Conservation (phyloP, 64 coral and sea anemone genomes). For the Stichodactyla mertensii region DNA sequence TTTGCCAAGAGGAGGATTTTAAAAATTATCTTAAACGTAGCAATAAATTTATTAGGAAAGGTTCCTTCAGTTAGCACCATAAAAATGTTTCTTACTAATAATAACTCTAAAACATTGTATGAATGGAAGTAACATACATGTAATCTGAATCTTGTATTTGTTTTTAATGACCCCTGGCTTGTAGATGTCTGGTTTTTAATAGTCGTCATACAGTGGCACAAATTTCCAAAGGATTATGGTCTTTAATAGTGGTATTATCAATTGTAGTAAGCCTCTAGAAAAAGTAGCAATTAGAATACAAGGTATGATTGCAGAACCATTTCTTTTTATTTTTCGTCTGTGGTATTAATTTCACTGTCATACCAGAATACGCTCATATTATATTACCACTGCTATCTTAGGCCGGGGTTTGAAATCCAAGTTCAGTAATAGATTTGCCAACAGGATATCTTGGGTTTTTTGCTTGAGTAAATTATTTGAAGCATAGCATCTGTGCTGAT, state of each 20-base stretch:
- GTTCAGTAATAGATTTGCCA: no score
- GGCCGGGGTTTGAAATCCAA: no score
- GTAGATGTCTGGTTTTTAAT: background rate
- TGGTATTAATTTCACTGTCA: background rate
- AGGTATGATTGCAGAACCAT: background rate
- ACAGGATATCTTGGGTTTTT: no score
- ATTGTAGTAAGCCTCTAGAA: background rate
- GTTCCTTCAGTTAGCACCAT: background rate
- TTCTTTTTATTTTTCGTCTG: background rate
- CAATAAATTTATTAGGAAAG: background rate
- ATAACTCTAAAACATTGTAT: background rate
- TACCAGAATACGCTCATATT: background rate
- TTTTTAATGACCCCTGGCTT: background rate
- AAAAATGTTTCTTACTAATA: background rate
- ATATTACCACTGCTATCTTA: no score
- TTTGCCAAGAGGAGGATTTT: background rate
- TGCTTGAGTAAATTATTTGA: no score
- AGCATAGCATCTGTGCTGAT: no score
- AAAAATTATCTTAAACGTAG: background rate
- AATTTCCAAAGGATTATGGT: background rate
- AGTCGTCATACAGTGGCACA: background rate
- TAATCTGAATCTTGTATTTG: background rate
- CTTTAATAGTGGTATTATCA: background rate
- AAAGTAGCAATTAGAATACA: background rate
- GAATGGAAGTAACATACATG: background rate